Evolutionary conservation across 2,113 vertebrate genomes (phyloP).

Genomic region (Pedetes capensis): DNA sequence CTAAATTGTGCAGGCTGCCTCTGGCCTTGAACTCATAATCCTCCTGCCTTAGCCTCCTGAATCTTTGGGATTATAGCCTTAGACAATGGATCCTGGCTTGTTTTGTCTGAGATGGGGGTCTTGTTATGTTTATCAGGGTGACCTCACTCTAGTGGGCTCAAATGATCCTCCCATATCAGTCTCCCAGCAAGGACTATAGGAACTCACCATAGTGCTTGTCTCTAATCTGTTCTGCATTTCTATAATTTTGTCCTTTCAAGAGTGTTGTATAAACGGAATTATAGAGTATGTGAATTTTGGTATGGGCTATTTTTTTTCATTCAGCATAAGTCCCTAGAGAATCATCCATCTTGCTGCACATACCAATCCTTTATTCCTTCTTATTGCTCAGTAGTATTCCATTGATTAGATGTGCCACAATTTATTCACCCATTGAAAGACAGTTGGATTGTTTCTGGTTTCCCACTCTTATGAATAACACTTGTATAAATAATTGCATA

Average conservation of each 20-base stretch:
- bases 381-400: background rate
- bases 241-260: background rate
- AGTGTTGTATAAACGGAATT: background rate
- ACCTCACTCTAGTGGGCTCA: background rate
- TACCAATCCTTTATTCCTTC: background rate
- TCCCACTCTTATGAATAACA: background rate
- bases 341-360: background rate
- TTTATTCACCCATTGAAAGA: background rate
- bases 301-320: background rate
- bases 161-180: background rate
- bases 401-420: background rate
- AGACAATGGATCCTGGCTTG: too few relatives aligned
- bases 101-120: too few relatives aligned
- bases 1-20: too few relatives aligned
- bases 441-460: background rate
- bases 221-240: background rate
- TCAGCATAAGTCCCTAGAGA: background rate
- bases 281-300: background rate
- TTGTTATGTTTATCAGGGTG: background rate
- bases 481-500: background rate
- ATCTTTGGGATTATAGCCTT: too few relatives aligned
- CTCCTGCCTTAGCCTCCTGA: too few relatives aligned
- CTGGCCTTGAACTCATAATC: too few relatives aligned
- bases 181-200: background rate
- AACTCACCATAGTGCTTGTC: accelerated